phyloP scores from a whole-genome alignment of 2,888 invertebrate species.

The Bugulina stolonifera region DNA sequence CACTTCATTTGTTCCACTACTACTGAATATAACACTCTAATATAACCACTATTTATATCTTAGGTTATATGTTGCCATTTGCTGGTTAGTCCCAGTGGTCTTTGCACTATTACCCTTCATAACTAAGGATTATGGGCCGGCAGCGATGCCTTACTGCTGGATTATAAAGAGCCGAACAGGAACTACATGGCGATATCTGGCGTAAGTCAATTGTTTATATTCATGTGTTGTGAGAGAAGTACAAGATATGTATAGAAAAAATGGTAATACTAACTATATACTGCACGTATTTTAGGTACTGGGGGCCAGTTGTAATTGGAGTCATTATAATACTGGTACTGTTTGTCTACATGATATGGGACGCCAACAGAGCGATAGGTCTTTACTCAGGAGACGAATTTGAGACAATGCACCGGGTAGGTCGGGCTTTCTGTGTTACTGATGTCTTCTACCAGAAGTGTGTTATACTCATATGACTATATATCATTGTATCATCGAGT shows the following conservation, averaged over 20 bases:
- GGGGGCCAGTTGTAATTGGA: background rate
- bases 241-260: background rate
- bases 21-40: too few relatives aligned
- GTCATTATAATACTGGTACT: background rate
- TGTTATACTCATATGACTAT: too few relatives aligned
- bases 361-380: background rate
- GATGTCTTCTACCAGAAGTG: too few relatives aligned
- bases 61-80: background rate
- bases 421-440: too few relatives aligned
- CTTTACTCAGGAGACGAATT: background rate
- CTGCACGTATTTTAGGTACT: background rate
- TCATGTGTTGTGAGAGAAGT: too few relatives aligned
- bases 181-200: background rate
- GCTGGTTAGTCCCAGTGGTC: background rate
- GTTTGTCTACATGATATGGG: constrained; percentile 4
- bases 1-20: too few relatives aligned
- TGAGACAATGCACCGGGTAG: background rate
- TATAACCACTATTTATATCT: too few relatives aligned
- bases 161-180: background rate
- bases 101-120: background rate
- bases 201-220: too few relatives aligned
- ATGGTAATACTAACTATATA: too few relatives aligned
- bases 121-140: background rate
- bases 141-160: background rate
- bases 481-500: too few relatives aligned